Conservation (phyloP, 2,113 vertebrate species). For the Turnix velox region DNA sequence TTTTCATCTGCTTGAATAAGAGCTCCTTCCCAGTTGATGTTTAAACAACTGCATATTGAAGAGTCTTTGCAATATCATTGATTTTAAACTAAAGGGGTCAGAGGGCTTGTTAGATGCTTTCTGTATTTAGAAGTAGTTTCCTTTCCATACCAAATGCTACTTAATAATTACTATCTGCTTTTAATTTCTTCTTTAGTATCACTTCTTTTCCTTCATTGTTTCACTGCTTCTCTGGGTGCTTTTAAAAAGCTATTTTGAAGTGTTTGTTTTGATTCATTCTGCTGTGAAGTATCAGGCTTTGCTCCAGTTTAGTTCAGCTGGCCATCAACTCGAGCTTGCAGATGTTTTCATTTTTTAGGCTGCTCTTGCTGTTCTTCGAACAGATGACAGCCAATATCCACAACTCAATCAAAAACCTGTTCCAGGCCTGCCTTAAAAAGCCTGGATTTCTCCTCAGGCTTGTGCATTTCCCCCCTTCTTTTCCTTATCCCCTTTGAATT, state of each 20-base stretch:
- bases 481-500: not conserved
- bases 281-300: not conserved
- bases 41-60: not conserved
- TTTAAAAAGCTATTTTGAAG: not conserved
- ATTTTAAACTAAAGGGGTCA: not conserved
- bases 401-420: not conserved
- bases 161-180: not conserved
- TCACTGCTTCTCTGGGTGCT: not conserved
- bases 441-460: conserved; percentile 4
- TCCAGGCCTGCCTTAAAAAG: not conserved
- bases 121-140: not conserved
- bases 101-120: not conserved
- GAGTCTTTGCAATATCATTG: not conserved
- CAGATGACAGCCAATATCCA: not conserved
- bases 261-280: not conserved
- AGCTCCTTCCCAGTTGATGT: not conserved
- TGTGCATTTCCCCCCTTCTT: not conserved
- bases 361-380: not conserved
- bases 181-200: not conserved
- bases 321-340: not conserved
- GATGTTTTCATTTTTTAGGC: not conserved
- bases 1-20: not conserved
- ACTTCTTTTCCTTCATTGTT: not conserved
- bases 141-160: not conserved
- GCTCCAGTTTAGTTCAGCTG: not conserved